Base-by-base conservation (phyloP, 1,140 invertebrate species). In the Aethina tumida region DNA sequence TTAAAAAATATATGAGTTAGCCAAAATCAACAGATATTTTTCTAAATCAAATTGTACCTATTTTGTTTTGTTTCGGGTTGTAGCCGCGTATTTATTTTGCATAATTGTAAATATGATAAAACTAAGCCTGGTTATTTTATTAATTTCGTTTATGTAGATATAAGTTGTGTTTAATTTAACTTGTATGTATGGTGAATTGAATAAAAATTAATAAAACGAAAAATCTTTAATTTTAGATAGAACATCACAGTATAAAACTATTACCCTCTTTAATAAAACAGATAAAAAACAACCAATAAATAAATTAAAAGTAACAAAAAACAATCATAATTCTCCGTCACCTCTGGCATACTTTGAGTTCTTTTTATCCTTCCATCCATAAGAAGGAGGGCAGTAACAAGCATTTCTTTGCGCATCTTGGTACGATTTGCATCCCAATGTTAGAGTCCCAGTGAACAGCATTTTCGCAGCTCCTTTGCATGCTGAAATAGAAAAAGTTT, bases 401-500 rank as follows among this genome's bases (percentile, higher is more conserved):
- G 86, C 81, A 45, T 79, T 64, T 46, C 71, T 69, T 57, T 91
- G 87, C 1, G 84, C 78, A 60, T 88, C 79, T 28, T 84, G 65
- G 56, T 77, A 91, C 14, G 84, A 78, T 53, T 86, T 83, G 49
- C 86, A 91, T 1, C 86, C 87, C 1, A 90, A 60, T 4, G 83
- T 79, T 31, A 83, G 64, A 5, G 85, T 89, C 16, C 83, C 84
- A 0, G 83, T 83, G 49, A 79, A 90, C 1, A 90, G 60, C 59
- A 87, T 65, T 65, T 90, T 89, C 1, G 86, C 83, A 25, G 84
- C 81, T 6, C 68, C 77, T 64, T 90, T 87, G 53, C 87, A 91
- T 22, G 77, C 80, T 77, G 59, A 35, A 69, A 63, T 32, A 43
- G 51, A 47, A 33, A 28, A 6, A 29, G 30, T n/a, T n/a, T n/a